Conservation (phyloP, 2,888 invertebrate species). For the Epicampocera succincta region DNA sequence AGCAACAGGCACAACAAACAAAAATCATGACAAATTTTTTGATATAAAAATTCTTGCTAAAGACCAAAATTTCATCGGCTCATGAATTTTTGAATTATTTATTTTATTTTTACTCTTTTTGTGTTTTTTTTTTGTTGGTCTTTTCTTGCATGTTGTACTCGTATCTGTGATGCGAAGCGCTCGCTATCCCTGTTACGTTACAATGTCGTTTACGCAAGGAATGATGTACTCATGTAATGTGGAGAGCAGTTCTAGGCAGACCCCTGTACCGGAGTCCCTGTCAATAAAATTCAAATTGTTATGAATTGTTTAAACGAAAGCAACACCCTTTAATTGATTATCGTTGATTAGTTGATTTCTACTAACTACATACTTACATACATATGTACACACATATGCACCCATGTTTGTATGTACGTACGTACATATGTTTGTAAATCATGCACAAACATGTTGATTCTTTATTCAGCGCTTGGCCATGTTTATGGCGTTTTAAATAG, state of each 20-base stretch:
- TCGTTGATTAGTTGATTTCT: constrained; percentile 37
- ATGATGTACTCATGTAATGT: constrained; percentile 12
- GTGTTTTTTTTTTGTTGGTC: constrained; percentile 12
- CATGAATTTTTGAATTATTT: constrained; percentile 51
- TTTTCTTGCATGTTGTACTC: constrained; percentile 13
- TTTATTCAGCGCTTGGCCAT: constrained; percentile 41
- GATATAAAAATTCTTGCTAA: constrained; percentile 59
- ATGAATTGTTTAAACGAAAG: constrained; percentile 58
- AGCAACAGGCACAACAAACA: background rate
- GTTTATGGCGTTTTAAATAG: constrained; percentile 43
- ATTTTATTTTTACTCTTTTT: constrained; percentile 17
- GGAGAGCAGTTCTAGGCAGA: constrained; percentile 6
- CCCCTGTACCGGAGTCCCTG: constrained; percentile 12
- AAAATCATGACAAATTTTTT: constrained; percentile 61
- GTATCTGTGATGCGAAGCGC: constrained; percentile 5
- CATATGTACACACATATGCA: no score
- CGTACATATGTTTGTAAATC: no score
- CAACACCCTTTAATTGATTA: constrained; percentile 62
- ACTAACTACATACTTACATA: background rate
- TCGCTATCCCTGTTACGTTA: constrained; percentile 19
- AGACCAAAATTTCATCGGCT: constrained; percentile 57
- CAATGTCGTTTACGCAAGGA: constrained; percentile 29
- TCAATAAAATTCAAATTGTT: constrained; percentile 60
- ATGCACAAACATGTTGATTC: background rate
- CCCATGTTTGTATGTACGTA: no score